These are phyloP conservation scores for Sorex maritimensis DNA, from an alignment of 2,797 vertebrate genomes.

Conservation along the genomic window DNA sequence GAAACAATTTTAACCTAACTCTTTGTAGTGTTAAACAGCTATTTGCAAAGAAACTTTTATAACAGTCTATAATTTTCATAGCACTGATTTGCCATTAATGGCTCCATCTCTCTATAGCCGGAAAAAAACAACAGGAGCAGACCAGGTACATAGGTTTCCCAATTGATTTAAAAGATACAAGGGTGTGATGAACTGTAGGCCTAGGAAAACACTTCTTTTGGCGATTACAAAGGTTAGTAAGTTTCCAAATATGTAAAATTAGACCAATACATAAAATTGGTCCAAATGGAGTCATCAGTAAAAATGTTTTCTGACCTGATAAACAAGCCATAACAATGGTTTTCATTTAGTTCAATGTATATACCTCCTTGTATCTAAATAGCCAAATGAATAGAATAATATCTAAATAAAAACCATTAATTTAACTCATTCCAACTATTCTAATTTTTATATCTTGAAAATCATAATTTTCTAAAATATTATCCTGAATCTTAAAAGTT, in stretches of 20 bases:
- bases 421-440: background rate
- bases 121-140: constrained; percentile 78
- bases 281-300: background rate
- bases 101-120: constrained; percentile 76
- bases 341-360: background rate
- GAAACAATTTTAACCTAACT: constrained; percentile 90
- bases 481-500: background rate
- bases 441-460: constrained; percentile 16
- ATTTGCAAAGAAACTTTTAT: constrained; percentile 89
- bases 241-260: background rate
- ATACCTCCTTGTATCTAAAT: background rate
- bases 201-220: background rate
- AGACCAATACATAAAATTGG: constrained; percentile 15
- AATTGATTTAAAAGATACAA: constrained; percentile 7
- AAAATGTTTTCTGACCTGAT: background rate
- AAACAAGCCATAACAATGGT: background rate
- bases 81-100: constrained; percentile 82
- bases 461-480: background rate
- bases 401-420: background rate
- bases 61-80: constrained; percentile 86
- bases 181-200: background rate
- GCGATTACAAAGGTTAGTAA: background rate
- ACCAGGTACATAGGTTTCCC: constrained; percentile 59
- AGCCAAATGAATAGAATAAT: background rate
- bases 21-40: constrained; percentile 88